A percentile compares a stretch with the other conserved stretches of the same genome.
phyloP scores from a whole-genome alignment of 2,888 invertebrate genomes.

The Myopa testacea region DNA sequence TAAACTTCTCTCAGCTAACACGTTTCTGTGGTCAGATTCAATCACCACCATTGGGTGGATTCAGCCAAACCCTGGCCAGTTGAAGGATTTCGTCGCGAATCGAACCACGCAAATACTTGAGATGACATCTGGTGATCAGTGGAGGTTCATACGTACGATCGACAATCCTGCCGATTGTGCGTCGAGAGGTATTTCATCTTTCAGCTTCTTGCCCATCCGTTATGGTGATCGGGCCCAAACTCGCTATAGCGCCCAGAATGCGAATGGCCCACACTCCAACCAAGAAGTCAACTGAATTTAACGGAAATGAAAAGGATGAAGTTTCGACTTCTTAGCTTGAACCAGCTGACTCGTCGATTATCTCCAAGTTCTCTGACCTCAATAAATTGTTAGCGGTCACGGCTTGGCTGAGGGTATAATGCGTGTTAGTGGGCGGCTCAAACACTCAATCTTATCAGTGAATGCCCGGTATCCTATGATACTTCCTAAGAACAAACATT shows the following conservation, averaged over 20 bases:
- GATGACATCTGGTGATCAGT: background rate
- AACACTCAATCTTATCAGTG: background rate
- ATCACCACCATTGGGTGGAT: conserved; percentile 17
- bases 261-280: background rate
- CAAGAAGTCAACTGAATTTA: background rate
- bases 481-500: background rate
- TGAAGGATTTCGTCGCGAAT: conserved; percentile 4
- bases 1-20: background rate
- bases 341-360: background rate
- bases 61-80: conserved; percentile 7
- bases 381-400: conserved; percentile 4
- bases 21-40: conserved; percentile 20
- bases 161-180: conserved; percentile 12
- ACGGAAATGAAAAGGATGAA: background rate
- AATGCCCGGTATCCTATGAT: conserved; percentile 2
- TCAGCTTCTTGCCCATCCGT: background rate
- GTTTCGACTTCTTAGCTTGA: background rate
- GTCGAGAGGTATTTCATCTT: background rate
- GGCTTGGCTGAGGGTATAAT: conserved; percentile 10
- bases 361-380: background rate
- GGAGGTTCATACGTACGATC: background rate
- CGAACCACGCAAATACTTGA: conserved; percentile 2
- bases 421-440: conserved; percentile 7
- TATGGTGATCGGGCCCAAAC: background rate
- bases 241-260: background rate